Evolutionary conservation across 2,797 vertebrate genomes (phyloP).

Genomic region (Brachymystax lenok): DNA sequence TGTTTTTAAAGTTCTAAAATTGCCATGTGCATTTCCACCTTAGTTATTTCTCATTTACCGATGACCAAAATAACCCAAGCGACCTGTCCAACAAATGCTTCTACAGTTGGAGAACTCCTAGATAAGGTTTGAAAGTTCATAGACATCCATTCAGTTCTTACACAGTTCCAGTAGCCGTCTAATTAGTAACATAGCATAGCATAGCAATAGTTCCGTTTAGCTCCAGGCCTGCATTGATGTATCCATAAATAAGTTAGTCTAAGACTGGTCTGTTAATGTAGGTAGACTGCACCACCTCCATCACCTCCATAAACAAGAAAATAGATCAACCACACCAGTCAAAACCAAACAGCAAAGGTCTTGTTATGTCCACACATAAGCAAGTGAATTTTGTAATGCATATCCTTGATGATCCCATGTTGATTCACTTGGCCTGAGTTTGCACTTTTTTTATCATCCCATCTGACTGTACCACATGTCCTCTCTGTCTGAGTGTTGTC

Average conservation of each 20-base stretch:
- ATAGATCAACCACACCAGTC: too few relatives aligned
- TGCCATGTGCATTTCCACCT: background rate
- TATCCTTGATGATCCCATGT: background rate
- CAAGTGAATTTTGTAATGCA: background rate
- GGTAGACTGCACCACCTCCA: too few relatives aligned
- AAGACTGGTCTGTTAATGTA: background rate
- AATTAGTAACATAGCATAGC: background rate
- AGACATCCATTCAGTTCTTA: background rate
- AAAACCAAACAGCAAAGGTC: background rate
- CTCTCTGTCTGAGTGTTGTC: constrained; percentile 15
- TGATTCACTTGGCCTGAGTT: background rate
- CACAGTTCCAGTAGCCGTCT: background rate
- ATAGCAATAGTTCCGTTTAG: too few relatives aligned
- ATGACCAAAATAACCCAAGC: background rate
- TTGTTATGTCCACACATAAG: background rate
- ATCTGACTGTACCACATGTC: background rate
- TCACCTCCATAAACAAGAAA: too few relatives aligned
- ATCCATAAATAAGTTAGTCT: background rate
- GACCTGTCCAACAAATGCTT: background rate
- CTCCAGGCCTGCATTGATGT: too few relatives aligned
- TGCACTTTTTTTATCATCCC: background rate
- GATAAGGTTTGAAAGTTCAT: background rate
- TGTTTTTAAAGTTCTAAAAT: background rate
- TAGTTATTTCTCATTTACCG: background rate
- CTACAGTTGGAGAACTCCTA: background rate